Evolutionary conservation across 2,113 vertebrate species (phyloP).

Genomic region (Tupaia tana): DNA sequence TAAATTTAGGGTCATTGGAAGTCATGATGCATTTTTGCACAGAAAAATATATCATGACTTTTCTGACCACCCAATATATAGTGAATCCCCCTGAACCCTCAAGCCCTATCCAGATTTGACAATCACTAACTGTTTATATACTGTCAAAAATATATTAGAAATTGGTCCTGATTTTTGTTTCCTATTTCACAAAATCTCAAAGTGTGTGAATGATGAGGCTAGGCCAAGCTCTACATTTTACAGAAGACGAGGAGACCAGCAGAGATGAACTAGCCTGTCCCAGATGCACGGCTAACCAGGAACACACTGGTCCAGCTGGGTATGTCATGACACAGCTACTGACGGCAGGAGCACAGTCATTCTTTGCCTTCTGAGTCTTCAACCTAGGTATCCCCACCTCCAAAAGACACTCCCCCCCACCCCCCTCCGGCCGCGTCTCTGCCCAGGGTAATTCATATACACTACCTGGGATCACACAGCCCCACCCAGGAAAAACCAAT

Average conservation of each 20-base stretch:
- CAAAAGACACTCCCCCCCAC: neutral
- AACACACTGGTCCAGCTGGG: fast-evolving
- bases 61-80: neutral
- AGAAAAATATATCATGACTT: too few species aligned
- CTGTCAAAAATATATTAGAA: neutral
- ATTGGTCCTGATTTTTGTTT: neutral
- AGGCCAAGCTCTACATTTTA: neutral
- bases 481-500: neutral
- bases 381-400: neutral
- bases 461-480: neutral
- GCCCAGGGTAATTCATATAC: neutral
- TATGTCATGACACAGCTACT: too few species aligned
- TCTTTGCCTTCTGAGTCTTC: neutral
- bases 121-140: neutral
- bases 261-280: neutral
- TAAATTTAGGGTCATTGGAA: neutral
- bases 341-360: neutral
- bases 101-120: neutral
- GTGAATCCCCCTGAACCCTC: neutral
- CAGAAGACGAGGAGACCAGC: neutral
- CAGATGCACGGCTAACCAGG: neutral
- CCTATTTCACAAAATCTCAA: neutral
- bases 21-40: too few species aligned
- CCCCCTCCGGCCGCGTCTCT: neutral
- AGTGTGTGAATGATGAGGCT: neutral